These are phyloP conservation scores for Furcula furcula DNA, from an alignment of 2,888 invertebrate species.

Conservation along the genomic window DNA sequence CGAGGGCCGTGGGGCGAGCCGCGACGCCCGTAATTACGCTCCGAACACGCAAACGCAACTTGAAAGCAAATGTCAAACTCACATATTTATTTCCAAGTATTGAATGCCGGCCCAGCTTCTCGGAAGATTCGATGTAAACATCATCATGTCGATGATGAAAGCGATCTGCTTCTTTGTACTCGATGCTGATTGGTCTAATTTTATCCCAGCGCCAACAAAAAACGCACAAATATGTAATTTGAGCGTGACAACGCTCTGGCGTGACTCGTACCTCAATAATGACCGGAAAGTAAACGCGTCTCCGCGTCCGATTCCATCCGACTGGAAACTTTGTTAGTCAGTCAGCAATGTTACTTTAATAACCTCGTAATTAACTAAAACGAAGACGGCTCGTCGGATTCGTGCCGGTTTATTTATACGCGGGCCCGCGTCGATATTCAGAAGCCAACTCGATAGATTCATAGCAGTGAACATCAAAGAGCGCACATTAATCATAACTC, in stretches of 20 bases:
- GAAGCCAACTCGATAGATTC: conserved; percentile 79
- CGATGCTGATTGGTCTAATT: conserved; percentile 78
- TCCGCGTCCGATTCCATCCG: conserved; percentile 17
- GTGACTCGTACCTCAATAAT: conserved; percentile 52
- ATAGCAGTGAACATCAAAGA: conserved; percentile 79
- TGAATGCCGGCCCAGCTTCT: conserved; percentile 75
- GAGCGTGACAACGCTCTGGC: conserved; percentile 65
- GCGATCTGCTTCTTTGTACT: conserved; percentile 79
- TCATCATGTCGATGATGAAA: conserved; percentile 81
- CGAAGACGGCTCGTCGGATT: conserved; percentile 63
- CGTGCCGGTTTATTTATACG: conserved; percentile 74
- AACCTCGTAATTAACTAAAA: conserved; percentile 77
- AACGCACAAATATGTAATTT: conserved; percentile 62
- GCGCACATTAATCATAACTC: conserved; percentile 78
- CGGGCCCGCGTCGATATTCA: conserved; percentile 73
- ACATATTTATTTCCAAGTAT: conserved; percentile 82
- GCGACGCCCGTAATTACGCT: conserved; percentile 66
- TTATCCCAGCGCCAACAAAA: conserved; percentile 47
- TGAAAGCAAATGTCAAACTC: conserved; percentile 82
- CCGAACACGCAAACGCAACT: conserved; percentile 74
- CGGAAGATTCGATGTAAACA: conserved; percentile 77
- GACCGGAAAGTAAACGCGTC: conserved; percentile 39
- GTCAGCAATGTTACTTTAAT: conserved; percentile 62
- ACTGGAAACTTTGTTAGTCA: conserved; percentile 39
- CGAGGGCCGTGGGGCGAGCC: conserved; percentile 33